Percentiles rank a stretch among this genome's conserved stretches.
These are phyloP conservation scores for Mustela nigripes DNA, from an alignment of 2,113 vertebrate species.

Conservation along the genomic window DNA sequence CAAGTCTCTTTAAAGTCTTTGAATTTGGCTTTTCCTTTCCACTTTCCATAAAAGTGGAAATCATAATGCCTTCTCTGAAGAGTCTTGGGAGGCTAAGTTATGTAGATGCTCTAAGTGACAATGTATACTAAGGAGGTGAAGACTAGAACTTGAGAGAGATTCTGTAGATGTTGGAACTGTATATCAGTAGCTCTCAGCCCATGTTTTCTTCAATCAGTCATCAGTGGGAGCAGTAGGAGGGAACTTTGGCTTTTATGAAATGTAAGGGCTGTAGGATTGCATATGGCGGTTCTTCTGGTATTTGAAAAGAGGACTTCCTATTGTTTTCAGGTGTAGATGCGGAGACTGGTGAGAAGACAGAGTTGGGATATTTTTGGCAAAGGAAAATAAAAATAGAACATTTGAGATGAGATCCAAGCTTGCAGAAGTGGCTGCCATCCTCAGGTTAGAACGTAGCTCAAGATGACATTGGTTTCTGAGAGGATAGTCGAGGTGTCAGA, in stretches of 20 bases:
- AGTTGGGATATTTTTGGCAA: background rate
- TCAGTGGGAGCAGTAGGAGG: background rate
- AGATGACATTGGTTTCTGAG: constrained; percentile 20
- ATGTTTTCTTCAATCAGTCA: background rate
- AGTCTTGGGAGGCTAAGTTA: background rate
- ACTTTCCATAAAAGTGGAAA: background rate
- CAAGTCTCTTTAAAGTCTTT: constrained; percentile 13
- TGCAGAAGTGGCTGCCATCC: background rate
- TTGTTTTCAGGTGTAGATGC: background rate
- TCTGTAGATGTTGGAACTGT: background rate
- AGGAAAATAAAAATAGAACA: background rate
- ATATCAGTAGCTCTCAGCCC: background rate
- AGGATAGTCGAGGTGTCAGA: background rate
- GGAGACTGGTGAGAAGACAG: background rate
- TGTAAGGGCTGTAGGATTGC: background rate
- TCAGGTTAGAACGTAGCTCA: background rate
- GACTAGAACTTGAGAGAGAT: background rate
- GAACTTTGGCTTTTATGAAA: constrained; percentile 10
- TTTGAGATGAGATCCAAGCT: background rate
- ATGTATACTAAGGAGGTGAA: background rate
- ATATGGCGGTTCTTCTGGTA: background rate
- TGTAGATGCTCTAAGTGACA: background rate
- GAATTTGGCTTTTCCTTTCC: constrained; percentile 8
- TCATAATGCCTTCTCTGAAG: background rate
- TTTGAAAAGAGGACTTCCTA: background rate